Evolutionary conservation across 2,113 vertebrate species (phyloP), one percentile per base, ranked within the genome.

Genomic region (Gorilla gorilla): DNA sequence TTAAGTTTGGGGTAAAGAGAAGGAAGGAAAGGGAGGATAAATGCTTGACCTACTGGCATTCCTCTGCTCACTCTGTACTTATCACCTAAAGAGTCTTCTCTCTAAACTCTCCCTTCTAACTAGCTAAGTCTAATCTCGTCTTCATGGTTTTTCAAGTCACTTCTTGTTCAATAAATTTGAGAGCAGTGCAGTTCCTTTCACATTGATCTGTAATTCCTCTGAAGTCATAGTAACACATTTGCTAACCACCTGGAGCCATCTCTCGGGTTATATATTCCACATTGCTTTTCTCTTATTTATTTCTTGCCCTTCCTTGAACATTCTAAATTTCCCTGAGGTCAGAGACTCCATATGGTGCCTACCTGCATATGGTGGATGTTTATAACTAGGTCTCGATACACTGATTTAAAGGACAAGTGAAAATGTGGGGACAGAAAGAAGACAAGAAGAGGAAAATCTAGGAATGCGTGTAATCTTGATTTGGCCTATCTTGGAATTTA

Each of bases 241-340:
- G 97, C 80, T 92, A 83, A 88, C 92, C 97, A 98, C 96, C 94
- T 96, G 95, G 95, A 97, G 92, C 81, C 45, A 25, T 78, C 45
- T 45, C 43, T 64, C 13, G 55, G 79, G 64, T 68, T 88, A 87
- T 72, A 70, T 30, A 45, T 40, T 93, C 86, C 82, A 75, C 32
- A 75, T 55, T 57, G 91, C 40, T 86, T 76, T 84, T 30, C 82
- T 96, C 86, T 93, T 50, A 27, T 75, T 92, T 50, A 64, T 70
- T 96, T 95, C 82, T 90, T 73, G 48, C 82, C 82, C 94, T 83
- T 57, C 30, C 38, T 81, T 11, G n/a, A 9, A 92, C 23, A 52
- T 45, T 57, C 83, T 89, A 16, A 52, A 81, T 32, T 50, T 86
- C 22, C n/a, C 52, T 20, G 32, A 85, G 91, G 20, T 82, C 78